Conservation (phyloP, 2,888 invertebrate genomes). For the Norana najaformis region DNA sequence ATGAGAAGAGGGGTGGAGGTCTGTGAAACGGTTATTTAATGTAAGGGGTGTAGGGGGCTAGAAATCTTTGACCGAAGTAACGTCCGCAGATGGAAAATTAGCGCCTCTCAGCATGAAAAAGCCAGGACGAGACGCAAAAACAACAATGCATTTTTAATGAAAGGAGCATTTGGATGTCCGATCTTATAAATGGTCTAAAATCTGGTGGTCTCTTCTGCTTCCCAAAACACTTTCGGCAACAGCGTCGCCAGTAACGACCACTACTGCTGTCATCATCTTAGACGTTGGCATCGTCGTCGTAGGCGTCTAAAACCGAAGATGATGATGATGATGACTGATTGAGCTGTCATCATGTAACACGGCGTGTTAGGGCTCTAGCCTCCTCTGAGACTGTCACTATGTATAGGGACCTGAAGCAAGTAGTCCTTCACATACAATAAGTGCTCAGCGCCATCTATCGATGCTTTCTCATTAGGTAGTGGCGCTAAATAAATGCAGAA, state of each 20-base stretch:
- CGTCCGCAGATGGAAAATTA: not conserved
- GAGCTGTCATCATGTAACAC: too few species aligned
- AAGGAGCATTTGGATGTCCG: not conserved
- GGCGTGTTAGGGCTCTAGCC: too few species aligned
- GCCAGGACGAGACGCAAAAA: not conserved
- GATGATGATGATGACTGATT: not conserved
- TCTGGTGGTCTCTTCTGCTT: not conserved
- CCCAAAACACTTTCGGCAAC: not conserved
- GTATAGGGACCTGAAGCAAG: too few species aligned
- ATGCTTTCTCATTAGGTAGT: too few species aligned
- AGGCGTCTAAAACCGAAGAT: not conserved
- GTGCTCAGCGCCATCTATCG: too few species aligned
- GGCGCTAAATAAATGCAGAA: too few species aligned
- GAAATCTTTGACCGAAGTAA: not conserved
- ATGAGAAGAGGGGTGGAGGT: not conserved
- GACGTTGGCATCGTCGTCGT: not conserved
- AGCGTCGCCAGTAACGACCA: not conserved
- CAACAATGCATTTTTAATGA: not conserved
- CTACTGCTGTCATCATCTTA: not conserved
- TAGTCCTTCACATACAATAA: too few species aligned
- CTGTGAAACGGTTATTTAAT: not conserved
- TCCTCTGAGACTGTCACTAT: too few species aligned
- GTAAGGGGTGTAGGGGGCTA: not conserved
- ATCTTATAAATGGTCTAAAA: not conserved
- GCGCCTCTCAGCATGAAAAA: not conserved